These are phyloP conservation scores for Orgyia antiqua DNA, from an alignment of 2,888 invertebrate genomes.

Conservation along the genomic window DNA sequence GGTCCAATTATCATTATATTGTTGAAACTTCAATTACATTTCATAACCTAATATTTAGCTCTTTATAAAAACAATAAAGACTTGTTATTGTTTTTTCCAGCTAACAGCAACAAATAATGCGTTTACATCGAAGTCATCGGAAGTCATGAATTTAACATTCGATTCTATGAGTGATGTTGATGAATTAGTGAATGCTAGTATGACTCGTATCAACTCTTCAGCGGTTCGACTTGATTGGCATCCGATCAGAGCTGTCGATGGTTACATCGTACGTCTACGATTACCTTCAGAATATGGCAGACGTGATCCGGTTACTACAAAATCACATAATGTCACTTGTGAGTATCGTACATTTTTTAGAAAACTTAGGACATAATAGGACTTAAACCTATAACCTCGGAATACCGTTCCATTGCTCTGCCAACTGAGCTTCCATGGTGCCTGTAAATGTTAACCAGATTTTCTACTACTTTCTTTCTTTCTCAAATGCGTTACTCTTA, in stretches of 20 bases:
- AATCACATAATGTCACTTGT: constrained; percentile 65
- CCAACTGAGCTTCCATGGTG: no score
- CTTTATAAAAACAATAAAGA: no score
- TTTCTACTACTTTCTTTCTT: no score
- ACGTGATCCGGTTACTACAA: constrained; percentile 56
- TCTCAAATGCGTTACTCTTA: no score
- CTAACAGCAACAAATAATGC: constrained; percentile 82
- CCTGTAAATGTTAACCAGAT: no score
- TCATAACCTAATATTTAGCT: no score
- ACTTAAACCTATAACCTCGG: no score
- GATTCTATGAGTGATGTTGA: constrained; percentile 82
- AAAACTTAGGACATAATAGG: no score
- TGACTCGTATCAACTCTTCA: constrained; percentile 65
- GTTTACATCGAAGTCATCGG: constrained; percentile 80
- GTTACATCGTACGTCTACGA: constrained; percentile 75
- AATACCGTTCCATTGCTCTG: no score
- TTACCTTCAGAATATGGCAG: constrained; percentile 77
- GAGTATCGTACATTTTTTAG: no score
- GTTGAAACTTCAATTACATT: no score
- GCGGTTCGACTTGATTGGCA: constrained; percentile 81
- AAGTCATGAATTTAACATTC: constrained; percentile 77
- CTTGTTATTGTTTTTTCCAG: constrained; percentile 60
- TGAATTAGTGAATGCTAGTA: constrained; percentile 74
- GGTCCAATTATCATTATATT: no score
- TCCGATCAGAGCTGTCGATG: constrained; percentile 74